Evolutionary conservation across 1,140 invertebrate species (phyloP).

Genomic region (Drusus annulatus): DNA sequence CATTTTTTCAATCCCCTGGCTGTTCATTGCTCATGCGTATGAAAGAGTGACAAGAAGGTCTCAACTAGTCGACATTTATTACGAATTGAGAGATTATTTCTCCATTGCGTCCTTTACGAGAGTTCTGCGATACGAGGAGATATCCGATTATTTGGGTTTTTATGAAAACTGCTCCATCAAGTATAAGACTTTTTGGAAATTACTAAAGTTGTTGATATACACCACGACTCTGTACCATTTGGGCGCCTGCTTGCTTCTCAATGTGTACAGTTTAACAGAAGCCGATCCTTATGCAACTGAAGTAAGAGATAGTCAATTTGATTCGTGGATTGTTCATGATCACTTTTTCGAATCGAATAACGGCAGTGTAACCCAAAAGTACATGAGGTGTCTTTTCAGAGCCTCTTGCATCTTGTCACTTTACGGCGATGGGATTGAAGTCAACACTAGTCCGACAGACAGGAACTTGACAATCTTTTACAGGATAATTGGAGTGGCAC

Average conservation of each 20-base stretch:
- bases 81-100: constrained; percentile 17
- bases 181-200: constrained; percentile 5
- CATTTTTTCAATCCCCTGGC: constrained; percentile 7
- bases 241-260: background rate
- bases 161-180: constrained; percentile 2
- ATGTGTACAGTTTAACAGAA: constrained; percentile 5
- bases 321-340: constrained; percentile 8
- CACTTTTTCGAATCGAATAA: background rate
- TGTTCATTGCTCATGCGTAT: background rate
- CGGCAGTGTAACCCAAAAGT: background rate
- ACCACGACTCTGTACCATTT: background rate
- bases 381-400: constrained; percentile 9
- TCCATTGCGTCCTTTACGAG: background rate
- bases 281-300: background rate
- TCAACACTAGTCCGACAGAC: background rate
- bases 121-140: background rate
- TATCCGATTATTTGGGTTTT: background rate
- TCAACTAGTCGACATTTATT: background rate
- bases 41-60: background rate
- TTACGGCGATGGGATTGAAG: background rate
- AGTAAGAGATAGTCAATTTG: background rate
- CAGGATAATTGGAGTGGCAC: constrained; percentile 5
- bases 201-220: background rate
- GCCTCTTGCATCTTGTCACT: constrained; percentile 3
- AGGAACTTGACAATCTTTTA: background rate